Evolutionary conservation across 1,140 invertebrate species (phyloP).

Genomic region (Papilio helenus): DNA sequence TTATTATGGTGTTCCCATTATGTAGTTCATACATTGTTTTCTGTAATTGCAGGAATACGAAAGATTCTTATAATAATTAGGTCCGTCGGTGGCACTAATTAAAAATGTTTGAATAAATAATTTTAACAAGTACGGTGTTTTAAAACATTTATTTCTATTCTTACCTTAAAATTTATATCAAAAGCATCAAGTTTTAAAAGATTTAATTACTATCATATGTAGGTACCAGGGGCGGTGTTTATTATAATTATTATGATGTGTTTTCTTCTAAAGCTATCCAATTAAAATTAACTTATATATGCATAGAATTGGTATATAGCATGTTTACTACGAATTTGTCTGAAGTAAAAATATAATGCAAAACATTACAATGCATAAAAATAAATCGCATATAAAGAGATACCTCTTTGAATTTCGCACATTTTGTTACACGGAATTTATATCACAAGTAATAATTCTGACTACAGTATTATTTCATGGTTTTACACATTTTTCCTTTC

Average conservation of each 20-base stretch:
- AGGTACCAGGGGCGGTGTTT: no score
- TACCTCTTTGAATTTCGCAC: background rate
- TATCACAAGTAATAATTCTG: background rate
- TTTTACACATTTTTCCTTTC: background rate
- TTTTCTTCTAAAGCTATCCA: no score
- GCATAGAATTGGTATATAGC: no score
- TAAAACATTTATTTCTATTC: background rate
- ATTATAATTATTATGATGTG: no score
- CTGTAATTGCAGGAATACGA: background rate
- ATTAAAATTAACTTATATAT: no score
- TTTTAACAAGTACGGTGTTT: background rate
- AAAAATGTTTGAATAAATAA: background rate
- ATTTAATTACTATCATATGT: no score
- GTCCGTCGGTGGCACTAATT: background rate
- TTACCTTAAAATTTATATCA: no score
- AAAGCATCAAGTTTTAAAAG: no score
- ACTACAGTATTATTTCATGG: background rate
- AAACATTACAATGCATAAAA: no score
- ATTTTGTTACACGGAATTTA: background rate
- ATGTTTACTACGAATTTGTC: no score
- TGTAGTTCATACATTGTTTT: slow-evolving; percentile 11
- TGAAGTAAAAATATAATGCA: no score
- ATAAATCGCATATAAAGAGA: background rate
- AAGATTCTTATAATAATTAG: background rate
- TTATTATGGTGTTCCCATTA: background rate